Evolutionary conservation across 2,888 invertebrate genomes (phyloP), one percentile per base, ranked within the genome.

Genomic region (Agelastica alni): DNA sequence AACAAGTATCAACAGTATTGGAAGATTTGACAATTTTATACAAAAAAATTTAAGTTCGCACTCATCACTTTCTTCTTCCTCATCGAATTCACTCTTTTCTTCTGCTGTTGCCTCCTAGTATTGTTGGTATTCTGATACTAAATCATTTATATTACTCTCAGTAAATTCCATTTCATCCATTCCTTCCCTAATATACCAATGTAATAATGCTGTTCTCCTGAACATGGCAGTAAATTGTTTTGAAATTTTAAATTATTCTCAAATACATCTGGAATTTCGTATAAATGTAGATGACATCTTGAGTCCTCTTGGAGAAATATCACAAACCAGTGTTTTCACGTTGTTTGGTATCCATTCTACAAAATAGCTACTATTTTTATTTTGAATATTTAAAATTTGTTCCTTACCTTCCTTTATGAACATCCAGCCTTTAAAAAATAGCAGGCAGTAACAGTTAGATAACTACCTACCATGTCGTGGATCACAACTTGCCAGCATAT

Each of bases 121-220:
- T 75, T 94, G 94, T 77, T 95, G 94, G 79, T 95, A 95, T 76
- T 94, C 94, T 1, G 91, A 91, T n/a, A 93, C 91, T 76, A 92
- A 77, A 75, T 92, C 92, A 78, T 91, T 95, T 94, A 96, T 95
- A 85, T 96, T 97, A 75, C 93, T 93, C 81, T 95, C 95, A 4
- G 93, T 94, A 84, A 94, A 95, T 80, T 94, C 94, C 93, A 95
- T 93, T 79, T 94, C 93, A 78, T 95, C 94, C 95, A 96, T 96
- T 68, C 95, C 95, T 94, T 95, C 62, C 93, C 96, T 18, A 93
- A 96, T 65, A 56, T 67, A 48, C 96, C 96, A 96, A 85, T 96
- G 95, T 78, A 96, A 85, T 87, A 96, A 96, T 79, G 96, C 96
- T 81, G 94, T 96, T 73, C 96, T 86, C 74, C 96, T 86, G 85